Evolutionary conservation across 2,113 vertebrate genomes (phyloP).

Genomic region (Antennarius striatus): DNA sequence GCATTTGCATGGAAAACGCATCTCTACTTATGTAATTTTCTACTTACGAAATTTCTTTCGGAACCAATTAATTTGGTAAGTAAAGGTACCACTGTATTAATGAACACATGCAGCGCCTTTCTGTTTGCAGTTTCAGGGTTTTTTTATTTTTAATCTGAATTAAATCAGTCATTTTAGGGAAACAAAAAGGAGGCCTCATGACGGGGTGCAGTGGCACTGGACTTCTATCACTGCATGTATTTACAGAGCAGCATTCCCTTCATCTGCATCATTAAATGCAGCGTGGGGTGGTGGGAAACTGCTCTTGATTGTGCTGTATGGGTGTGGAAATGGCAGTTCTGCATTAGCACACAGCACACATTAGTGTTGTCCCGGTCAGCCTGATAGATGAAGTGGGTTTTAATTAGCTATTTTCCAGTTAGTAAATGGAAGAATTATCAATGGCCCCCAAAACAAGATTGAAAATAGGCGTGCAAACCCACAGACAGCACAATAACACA

Average conservation of each 20-base stretch:
- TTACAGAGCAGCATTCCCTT: constrained; percentile 51
- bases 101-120: too few species aligned
- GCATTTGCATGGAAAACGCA: too few species aligned
- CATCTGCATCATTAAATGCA: constrained; percentile 80
- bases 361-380: constrained; percentile 96
- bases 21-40: too few species aligned
- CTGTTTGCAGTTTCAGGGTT: too few species aligned
- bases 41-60: too few species aligned
- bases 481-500: constrained; percentile 38
- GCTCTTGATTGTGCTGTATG: constrained; percentile 86
- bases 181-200: neutral
- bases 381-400: constrained; percentile 99
- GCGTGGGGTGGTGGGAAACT: constrained; percentile 80
- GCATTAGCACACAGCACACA: constrained; percentile 84
- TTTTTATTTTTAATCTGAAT: too few species aligned
- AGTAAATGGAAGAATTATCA: constrained; percentile 97
- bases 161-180: neutral
- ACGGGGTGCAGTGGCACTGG: constrained; percentile 15
- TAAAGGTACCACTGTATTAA: too few species aligned
- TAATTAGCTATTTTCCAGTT: constrained; percentile 99
- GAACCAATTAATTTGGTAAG: too few species aligned
- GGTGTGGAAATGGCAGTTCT: constrained; percentile 88
- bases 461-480: constrained; percentile 85
- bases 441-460: constrained; percentile 90
- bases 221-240: constrained; percentile 26